Percentiles rank a stretch among this genome's conserved stretches.
Conservation (phyloP, 2,113 vertebrate genomes). For the Ammodramus savannarum region DNA sequence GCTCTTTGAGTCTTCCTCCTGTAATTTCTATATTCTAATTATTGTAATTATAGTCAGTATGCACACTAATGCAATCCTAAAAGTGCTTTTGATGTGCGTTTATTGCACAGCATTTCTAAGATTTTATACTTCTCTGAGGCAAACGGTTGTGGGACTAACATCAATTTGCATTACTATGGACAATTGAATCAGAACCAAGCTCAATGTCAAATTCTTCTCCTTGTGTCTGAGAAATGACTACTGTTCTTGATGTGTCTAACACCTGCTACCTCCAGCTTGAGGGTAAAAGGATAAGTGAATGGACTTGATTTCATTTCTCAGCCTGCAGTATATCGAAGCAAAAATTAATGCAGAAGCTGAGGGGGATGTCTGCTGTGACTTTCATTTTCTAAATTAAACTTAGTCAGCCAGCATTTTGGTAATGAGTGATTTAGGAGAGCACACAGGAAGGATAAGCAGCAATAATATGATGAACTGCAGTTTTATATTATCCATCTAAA, state of each 20-base stretch:
- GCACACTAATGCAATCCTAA: neutral
- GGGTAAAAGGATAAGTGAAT: neutral
- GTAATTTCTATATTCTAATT: constrained; percentile 19
- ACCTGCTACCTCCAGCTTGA: neutral
- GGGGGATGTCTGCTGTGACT: neutral
- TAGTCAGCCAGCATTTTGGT: neutral
- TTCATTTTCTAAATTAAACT: neutral
- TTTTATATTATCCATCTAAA: neutral
- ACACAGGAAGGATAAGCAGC: neutral
- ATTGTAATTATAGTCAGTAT: constrained; percentile 2
- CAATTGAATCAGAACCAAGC: neutral
- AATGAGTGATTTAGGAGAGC: neutral
- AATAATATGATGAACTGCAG: neutral
- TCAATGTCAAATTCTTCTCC: neutral
- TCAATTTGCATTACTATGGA: neutral
- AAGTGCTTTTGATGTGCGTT: neutral
- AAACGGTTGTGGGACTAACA: neutral
- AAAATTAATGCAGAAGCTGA: neutral
- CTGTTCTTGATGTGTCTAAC: neutral
- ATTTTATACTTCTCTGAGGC: neutral
- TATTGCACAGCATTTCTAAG: neutral
- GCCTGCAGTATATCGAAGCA: neutral
- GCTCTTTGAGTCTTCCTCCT: constrained; percentile 2
- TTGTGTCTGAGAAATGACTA: neutral
- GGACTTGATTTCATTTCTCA: neutral